Base-by-base conservation (phyloP, 2,797 vertebrate species). In the Podarcis lilfordi region DNA sequence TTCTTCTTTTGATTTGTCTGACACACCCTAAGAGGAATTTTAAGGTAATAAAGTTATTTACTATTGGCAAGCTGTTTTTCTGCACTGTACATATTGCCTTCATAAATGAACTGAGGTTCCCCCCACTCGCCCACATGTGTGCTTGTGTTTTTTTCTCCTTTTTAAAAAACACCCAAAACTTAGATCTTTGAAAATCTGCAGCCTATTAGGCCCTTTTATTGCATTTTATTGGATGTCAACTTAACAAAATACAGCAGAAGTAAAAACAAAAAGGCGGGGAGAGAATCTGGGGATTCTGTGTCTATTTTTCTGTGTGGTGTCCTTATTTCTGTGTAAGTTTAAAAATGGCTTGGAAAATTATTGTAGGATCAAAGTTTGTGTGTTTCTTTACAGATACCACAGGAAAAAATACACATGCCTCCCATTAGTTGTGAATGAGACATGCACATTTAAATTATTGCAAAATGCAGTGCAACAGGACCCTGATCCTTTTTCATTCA, bases 41-140 rank as follows among this genome's bases (percentile, higher is more conserved):
- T 86, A 90, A 45, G 1, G 3, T 89, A 86, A 37, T 85, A 89
- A 85, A 90, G 8, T 50, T 80, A n/a, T 80, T 86, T 84, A 50
- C 43, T 77, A 83, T 69, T 61, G 85, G 35, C 32, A 77, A 45
- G 55, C 3, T 19, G 35, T 72, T 91, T 69, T 89, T 40, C n/a
- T 89, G 50, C 25, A 83, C 37, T 72, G 17, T 35, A 43, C 77
- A 37, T 35, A 23, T 45, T 88, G 83, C n/a, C 64, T 75, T 27
- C 11, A 86, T 43, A 91, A 90, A 90, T 68, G 71, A 17, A 23
- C 2, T 32, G 3, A 59, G 55, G 1, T 5, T 43, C 80, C 61
- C 11, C 29, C 7, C 3, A 50, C 50, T 55, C 50, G 13, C 50
- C 50, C 77, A 85, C n/a, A 11, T 45, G 50, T 59, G 3, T 72